These are phyloP conservation scores for Auanema freiburgensis DNA, from an alignment of 2,888 invertebrate species.

Conservation along the genomic window DNA sequence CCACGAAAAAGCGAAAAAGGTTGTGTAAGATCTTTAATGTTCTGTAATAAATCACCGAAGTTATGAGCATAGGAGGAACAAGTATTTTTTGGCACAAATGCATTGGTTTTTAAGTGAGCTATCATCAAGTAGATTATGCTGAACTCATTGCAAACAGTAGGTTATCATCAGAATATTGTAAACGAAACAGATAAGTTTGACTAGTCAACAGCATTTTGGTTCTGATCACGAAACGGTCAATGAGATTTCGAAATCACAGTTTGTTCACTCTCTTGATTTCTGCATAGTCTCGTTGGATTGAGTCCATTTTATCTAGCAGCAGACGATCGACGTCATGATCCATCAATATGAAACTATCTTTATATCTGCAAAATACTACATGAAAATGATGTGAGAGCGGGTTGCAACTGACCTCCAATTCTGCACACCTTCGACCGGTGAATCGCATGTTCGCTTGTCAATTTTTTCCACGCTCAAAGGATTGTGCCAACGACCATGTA, in stretches of 20 bases:
- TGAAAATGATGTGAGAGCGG: too few relatives aligned
- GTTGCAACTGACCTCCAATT: slow-evolving; percentile 27
- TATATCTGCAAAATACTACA: slow-evolving; percentile 22
- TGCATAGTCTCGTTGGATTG: background rate
- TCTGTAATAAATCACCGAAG: too few relatives aligned
- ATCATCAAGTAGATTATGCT: too few relatives aligned
- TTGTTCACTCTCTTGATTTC: background rate
- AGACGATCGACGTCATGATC: slow-evolving; percentile 14
- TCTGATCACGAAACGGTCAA: too few relatives aligned
- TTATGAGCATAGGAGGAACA: too few relatives aligned
- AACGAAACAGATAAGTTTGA: too few relatives aligned
- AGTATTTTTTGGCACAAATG: too few relatives aligned
- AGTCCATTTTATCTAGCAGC: slow-evolving; percentile 1
- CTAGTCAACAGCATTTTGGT: too few relatives aligned
- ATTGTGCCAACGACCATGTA: slow-evolving; percentile 41
- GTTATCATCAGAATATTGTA: too few relatives aligned
- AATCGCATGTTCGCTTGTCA: slow-evolving; percentile 24
- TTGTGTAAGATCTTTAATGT: background rate
- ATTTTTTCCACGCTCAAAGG: slow-evolving; percentile 29
- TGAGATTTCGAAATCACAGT: too few relatives aligned
- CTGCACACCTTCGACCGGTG: slow-evolving; percentile 13
- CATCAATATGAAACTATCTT: slow-evolving; percentile 27
- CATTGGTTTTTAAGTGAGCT: too few relatives aligned
- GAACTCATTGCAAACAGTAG: too few relatives aligned
- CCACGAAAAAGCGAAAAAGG: background rate